Percentiles rank a stretch among this genome's conserved stretches.
Conservation (phyloP, 2,113 vertebrate species). For the Gallinago undulata region DNA sequence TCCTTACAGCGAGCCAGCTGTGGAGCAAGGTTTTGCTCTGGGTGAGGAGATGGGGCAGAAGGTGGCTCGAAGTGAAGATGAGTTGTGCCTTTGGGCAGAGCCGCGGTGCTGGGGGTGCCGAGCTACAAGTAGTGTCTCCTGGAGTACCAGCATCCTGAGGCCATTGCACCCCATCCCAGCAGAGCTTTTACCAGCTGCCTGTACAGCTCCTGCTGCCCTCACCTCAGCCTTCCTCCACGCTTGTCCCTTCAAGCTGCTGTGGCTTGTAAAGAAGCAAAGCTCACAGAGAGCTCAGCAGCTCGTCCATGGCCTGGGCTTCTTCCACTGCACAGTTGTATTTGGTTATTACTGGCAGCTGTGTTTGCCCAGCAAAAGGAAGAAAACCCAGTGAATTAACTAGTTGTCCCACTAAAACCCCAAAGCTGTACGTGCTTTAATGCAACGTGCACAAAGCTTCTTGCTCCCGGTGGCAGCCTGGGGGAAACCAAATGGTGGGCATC, state of each 20-base stretch:
- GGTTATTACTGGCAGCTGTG: background rate
- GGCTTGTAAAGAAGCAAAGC: background rate
- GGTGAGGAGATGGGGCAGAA: background rate
- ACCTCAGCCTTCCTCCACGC: fast-evolving
- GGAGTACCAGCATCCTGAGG: background rate
- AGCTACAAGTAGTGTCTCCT: background rate
- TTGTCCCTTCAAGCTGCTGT: background rate
- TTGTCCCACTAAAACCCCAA: background rate
- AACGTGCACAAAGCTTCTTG: too few relatives aligned
- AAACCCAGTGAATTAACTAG: fast-evolving
- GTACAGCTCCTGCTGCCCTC: background rate
- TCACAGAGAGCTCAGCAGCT: background rate
- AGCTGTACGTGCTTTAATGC: background rate
- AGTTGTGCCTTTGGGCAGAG: background rate
- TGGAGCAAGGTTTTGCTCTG: background rate
- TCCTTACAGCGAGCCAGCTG: background rate
- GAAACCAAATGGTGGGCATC: background rate
- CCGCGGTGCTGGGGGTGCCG: fast-evolving
- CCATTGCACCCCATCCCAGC: background rate
- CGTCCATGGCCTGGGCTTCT: background rate
- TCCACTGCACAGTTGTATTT: background rate
- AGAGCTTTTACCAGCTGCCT: fast-evolving
- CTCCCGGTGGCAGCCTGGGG: background rate
- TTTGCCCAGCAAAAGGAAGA: background rate
- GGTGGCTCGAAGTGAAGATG: fast-evolving